phyloP scores from a whole-genome alignment of 2,888 invertebrate genomes.

The Lordiphosa andalusiaca region DNA sequence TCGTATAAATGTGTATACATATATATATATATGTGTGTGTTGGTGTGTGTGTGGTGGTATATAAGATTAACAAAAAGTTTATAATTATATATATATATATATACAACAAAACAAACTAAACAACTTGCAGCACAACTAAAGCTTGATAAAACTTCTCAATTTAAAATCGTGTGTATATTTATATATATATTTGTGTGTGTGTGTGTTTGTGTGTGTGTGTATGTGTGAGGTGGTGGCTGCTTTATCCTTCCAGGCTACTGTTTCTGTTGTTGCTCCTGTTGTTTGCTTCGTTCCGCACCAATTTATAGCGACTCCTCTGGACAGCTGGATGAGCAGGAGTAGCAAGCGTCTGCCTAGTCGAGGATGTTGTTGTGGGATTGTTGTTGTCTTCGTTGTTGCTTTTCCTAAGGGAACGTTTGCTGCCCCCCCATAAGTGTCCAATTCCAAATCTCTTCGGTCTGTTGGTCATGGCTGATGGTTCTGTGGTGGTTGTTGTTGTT shows the following conservation, averaged over 20 bases:
- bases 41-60: slow-evolving; percentile 12
- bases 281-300: slow-evolving; percentile 33
- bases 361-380: slow-evolving; percentile 1
- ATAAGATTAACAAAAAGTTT: neutral
- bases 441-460: slow-evolving; percentile 1
- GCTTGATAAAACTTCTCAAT: too few species aligned
- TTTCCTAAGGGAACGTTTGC: neutral
- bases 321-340: neutral
- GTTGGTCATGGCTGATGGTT: neutral
- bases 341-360: slow-evolving; percentile 6
- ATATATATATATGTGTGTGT: slow-evolving; percentile 15
- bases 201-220: neutral
- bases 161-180: neutral
- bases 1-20: slow-evolving; percentile 27
- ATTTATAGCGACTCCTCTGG: slow-evolving; percentile 45
- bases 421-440: neutral
- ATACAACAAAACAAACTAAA: too few species aligned
- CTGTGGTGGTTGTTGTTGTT: neutral
- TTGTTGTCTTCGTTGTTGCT: slow-evolving; percentile 6
- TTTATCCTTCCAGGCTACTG: slow-evolving; percentile 3
- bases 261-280: slow-evolving; percentile 2
- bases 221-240: neutral
- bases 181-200: slow-evolving; percentile 4
- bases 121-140: too few species aligned
- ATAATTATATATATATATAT: too few species aligned